These are phyloP conservation scores for Zosterops pallidus DNA, from an alignment of 2,113 vertebrate genomes.

Conservation along the genomic window DNA sequence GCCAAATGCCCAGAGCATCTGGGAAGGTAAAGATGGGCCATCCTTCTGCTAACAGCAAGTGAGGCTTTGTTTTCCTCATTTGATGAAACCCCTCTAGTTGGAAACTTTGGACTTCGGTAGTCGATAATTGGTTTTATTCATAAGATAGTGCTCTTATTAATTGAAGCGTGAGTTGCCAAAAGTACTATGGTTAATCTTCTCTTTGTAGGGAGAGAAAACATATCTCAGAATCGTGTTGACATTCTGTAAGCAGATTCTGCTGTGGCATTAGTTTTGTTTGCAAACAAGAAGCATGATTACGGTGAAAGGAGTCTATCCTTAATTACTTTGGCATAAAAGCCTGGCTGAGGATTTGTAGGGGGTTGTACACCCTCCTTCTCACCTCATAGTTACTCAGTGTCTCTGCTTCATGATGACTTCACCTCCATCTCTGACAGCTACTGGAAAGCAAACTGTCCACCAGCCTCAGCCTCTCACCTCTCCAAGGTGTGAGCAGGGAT, in stretches of 20 bases:
- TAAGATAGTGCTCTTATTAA: neutral
- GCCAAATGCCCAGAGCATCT: neutral
- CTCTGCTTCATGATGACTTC: neutral
- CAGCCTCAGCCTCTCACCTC: neutral
- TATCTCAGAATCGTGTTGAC: neutral
- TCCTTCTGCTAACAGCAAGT: neutral
- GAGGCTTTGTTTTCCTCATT: neutral
- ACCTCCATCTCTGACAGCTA: neutral
- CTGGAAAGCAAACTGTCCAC: neutral
- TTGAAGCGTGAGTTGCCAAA: neutral
- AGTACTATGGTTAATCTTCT: neutral
- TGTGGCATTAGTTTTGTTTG: neutral
- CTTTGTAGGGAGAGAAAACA: neutral
- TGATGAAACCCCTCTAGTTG: neutral
- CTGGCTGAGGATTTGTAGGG: rapidly evolving
- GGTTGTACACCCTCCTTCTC: neutral
- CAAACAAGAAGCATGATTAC: neutral
- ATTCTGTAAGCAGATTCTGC: neutral
- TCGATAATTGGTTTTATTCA: neutral
- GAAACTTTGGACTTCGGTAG: neutral
- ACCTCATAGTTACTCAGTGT: neutral
- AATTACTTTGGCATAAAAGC: neutral
- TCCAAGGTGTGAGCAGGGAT: neutral
- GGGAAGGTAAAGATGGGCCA: neutral
- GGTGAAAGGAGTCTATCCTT: neutral